Evolutionary conservation across 37 sponge, comb jelly and placozoan species (phyloP).

Genomic region (Amphimedon queenslandica): DNA sequence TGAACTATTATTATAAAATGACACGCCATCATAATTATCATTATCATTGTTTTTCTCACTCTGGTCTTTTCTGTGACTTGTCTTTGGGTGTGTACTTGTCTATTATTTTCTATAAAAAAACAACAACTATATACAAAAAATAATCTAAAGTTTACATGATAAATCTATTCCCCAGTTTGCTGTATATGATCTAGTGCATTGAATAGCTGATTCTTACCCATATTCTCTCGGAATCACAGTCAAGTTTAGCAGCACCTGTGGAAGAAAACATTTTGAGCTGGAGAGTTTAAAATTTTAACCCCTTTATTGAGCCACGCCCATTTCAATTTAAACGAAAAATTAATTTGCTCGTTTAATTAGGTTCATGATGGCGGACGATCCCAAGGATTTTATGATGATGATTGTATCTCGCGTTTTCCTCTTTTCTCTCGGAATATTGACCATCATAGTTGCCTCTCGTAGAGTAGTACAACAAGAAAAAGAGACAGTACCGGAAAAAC

Average conservation of each 20-base stretch:
- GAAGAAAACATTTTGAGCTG: background rate
- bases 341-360: no score
- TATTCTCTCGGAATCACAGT: constrained; percentile 46
- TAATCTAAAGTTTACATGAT: no score
- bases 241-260: background rate
- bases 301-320: no score
- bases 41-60: background rate
- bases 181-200: no score
- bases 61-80: constrained; percentile 7
- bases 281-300: no score
- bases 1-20: background rate
- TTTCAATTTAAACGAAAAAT: no score
- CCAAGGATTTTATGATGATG: background rate
- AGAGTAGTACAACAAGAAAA: constrained; percentile 37
- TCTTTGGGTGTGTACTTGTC: constrained; percentile 41
- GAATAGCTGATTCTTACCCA: constrained; percentile 21
- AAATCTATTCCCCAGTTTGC: no score
- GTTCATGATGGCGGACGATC: no score
- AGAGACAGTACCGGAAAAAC: background rate
- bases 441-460: constrained; percentile 25
- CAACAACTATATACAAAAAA: background rate
- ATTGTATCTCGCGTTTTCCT: background rate
- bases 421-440: constrained; percentile 18
- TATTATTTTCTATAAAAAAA: constrained; percentile 36
- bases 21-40: background rate